Evolutionary conservation across 2,888 invertebrate species (phyloP).

Genomic region (Melinaea marsaeus): DNA sequence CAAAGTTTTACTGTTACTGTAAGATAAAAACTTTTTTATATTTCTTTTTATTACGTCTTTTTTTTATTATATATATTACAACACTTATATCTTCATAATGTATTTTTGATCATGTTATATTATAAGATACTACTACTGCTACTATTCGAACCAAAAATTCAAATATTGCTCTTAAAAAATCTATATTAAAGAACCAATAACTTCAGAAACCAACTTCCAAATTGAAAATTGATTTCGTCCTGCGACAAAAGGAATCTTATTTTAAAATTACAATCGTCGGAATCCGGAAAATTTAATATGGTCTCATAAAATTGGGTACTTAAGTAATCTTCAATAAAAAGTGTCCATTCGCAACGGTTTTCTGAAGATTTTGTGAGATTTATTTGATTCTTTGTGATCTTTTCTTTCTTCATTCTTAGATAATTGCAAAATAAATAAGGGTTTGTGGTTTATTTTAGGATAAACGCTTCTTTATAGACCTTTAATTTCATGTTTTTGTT

Average conservation of each 20-base stretch:
- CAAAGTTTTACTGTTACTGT: too few relatives aligned
- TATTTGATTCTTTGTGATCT: not conserved
- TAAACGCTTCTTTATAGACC: too few relatives aligned
- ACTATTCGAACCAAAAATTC: not conserved
- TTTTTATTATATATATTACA: too few relatives aligned
- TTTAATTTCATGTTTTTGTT: too few relatives aligned
- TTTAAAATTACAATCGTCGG: not conserved
- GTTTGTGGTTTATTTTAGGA: too few relatives aligned
- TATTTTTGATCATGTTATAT: too few relatives aligned
- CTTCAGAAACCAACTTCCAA: constrained; percentile 18
- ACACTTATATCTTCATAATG: too few relatives aligned
- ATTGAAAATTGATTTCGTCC: constrained; percentile 28
- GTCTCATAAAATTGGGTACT: constrained; percentile 15
- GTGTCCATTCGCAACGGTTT: not conserved
- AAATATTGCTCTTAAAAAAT: not conserved
- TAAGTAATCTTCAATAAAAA: constrained; percentile 10
- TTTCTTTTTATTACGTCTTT: too few relatives aligned
- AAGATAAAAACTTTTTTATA: too few relatives aligned
- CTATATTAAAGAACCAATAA: not conserved
- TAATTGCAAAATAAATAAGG: too few relatives aligned
- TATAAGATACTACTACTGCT: too few relatives aligned
- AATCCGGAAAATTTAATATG: constrained; percentile 17
- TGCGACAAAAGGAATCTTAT: constrained; percentile 1
- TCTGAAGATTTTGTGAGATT: not conserved
- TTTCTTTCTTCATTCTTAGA: too few relatives aligned